phyloP scores from a whole-genome alignment of 2,888 invertebrate genomes.

The Horisme vitalbata region DNA sequence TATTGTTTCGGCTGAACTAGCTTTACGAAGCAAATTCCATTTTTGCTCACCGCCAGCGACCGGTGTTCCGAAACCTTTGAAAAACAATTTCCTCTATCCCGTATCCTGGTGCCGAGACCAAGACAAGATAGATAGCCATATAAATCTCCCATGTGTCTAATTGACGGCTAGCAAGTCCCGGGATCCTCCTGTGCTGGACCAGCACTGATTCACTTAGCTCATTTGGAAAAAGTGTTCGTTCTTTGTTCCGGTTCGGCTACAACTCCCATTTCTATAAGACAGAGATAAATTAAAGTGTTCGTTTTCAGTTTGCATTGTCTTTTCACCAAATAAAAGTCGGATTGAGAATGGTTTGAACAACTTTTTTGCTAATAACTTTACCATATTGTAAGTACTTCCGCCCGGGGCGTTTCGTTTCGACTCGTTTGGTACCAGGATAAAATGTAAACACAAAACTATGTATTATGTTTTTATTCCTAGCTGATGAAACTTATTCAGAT shows the following conservation, averaged over 20 bases:
- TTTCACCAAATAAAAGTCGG: slow-evolving; percentile 3
- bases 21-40: slow-evolving; percentile 46
- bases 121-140: slow-evolving; percentile 73
- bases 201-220: slow-evolving; percentile 60
- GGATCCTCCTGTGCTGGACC: slow-evolving; percentile 41
- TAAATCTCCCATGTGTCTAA: slow-evolving; percentile 77
- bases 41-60: slow-evolving; percentile 39
- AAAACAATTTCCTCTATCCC: slow-evolving; percentile 65
- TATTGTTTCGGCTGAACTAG: slow-evolving; percentile 45
- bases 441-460: too few relatives aligned
- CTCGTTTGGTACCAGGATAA: too few relatives aligned
- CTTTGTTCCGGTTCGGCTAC: slow-evolving; percentile 39
- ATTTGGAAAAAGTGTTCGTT: slow-evolving; percentile 47
- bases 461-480: too few relatives aligned
- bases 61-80: slow-evolving; percentile 46
- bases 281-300: slow-evolving; percentile 25
- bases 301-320: slow-evolving; percentile 8
- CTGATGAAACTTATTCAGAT: too few relatives aligned
- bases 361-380: too few relatives aligned
- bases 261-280: slow-evolving; percentile 35
- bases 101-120: slow-evolving; percentile 42
- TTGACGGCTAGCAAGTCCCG: slow-evolving; percentile 68
- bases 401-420: too few relatives aligned
- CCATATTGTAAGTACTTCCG: too few relatives aligned
- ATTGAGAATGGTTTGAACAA: too few relatives aligned